A percentile compares a stretch with the other conserved stretches of the same genome.
phyloP scores from a whole-genome alignment of 1,140 invertebrate species.

The Heliconius hermathena region DNA sequence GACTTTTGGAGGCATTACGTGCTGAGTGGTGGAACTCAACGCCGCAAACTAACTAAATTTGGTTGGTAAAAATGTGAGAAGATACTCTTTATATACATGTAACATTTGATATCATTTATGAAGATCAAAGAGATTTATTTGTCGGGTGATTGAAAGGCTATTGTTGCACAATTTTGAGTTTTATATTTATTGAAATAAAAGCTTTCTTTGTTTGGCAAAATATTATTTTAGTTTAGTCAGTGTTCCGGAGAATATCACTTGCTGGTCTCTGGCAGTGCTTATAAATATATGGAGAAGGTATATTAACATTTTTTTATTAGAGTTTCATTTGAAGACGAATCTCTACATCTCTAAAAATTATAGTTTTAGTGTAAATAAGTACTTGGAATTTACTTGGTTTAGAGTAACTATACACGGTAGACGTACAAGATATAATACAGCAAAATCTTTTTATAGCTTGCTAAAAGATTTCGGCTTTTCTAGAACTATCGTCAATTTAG shows the following conservation, averaged over 20 bases:
- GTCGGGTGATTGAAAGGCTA: slow-evolving; percentile 18
- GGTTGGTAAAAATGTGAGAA: not conserved
- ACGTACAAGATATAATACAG: no score
- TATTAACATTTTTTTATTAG: not conserved
- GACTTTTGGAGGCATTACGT: no score
- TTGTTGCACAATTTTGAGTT: not conserved
- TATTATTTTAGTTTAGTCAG: slow-evolving; percentile 17
- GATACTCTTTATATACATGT: not conserved
- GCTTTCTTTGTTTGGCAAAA: not conserved
- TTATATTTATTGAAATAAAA: not conserved
- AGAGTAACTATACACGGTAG: no score
- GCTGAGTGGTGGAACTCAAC: no score
- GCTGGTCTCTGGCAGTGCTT: not conserved
- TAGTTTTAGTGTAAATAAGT: no score
- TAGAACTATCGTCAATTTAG: no score
- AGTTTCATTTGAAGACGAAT: no score
- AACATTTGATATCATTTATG: slow-evolving; percentile 26
- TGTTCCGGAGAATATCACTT: slow-evolving; percentile 24
- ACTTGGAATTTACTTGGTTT: no score
- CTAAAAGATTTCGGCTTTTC: no score
- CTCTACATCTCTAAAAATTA: no score
- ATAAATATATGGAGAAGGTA: slow-evolving; percentile 9
- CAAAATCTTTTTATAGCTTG: no score
- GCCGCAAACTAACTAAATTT: no score
- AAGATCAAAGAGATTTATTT: slow-evolving; percentile 28